Base-by-base conservation (phyloP, 2,113 vertebrate genomes). In the Nothoprocta pentlandii region DNA sequence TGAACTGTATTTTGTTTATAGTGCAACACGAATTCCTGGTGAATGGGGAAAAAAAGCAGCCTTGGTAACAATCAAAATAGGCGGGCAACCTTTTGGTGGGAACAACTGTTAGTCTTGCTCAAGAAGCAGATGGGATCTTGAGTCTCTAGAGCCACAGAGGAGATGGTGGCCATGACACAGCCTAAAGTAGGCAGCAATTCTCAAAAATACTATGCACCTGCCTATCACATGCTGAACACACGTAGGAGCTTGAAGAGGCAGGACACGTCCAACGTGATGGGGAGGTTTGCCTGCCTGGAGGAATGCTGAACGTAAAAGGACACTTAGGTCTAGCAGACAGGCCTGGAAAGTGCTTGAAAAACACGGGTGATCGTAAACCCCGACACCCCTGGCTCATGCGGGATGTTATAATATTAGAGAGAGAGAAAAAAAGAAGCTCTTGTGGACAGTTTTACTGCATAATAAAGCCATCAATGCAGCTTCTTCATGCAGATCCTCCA, bases 1-100 rank as follows among this genome's bases (percentile, higher is more conserved):
- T 93, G 78, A 94, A 88, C 69, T 85, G 3, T 20, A 51, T 80
- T 92, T 92, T 81, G 56, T 88, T 95, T 94, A 62, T 66, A 75
- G 63, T 30, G 28, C 51, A 85, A 36, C 42, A 62, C 23, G 49
- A 82, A 64, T 86, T 94, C 25, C 34, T 82, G 28, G 51, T 77
- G 84, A 84, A 71, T 28, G 23, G 17, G 25, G 2, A 49, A 6
- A 8, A 17, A 14, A 22, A 56, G 46, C 54, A 81, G 12, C 71
- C 85, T 92, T 87, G 59, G 39, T 44, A 88, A 84, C 87, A 69
- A 80, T 89, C 30, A 67, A 66, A 96, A 85, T 11, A 85, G 69
- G 71, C 20, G 63, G 75, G n/a, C 11, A 22, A 2, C 32, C 56
- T 81, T 44, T 84, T 78, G 34, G 30, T 10, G 36, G n/a, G n/a